Percentiles rank a stretch among this genome's conserved stretches.
Conservation (phyloP, 2,113 vertebrate species). For the Glaucidium brasilianum region DNA sequence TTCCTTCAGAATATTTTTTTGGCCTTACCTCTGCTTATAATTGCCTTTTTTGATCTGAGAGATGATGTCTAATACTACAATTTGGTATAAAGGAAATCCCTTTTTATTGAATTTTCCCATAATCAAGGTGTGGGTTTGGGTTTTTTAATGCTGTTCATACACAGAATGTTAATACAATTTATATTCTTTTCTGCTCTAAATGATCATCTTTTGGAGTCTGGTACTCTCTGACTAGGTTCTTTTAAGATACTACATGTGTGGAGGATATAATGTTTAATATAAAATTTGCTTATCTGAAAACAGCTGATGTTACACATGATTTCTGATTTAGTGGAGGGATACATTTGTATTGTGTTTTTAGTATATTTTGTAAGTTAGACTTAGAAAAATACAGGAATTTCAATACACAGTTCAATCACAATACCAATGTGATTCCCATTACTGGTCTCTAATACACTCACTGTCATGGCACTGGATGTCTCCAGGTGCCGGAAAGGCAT, state of each 20-base stretch:
- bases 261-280: neutral
- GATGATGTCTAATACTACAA: neutral
- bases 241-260: neutral
- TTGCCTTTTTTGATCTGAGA: neutral
- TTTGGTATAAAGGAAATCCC: neutral
- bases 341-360: neutral
- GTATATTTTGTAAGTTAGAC: neutral
- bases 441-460: neutral
- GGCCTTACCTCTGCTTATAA: neutral
- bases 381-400: neutral
- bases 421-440: neutral
- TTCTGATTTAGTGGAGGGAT: neutral
- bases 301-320: neutral
- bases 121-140: neutral
- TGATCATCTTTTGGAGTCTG: neutral
- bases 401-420: neutral
- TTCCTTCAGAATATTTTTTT: neutral
- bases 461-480: rapidly evolving
- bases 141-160: neutral
- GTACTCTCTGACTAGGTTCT: neutral
- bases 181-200: neutral
- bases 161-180: neutral
- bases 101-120: neutral
- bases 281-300: neutral
- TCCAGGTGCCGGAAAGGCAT: neutral